Evolutionary conservation across 2,888 invertebrate species (phyloP), one percentile per base, ranked within the genome.

Genomic region (Prosopocoilus inquinatus): DNA sequence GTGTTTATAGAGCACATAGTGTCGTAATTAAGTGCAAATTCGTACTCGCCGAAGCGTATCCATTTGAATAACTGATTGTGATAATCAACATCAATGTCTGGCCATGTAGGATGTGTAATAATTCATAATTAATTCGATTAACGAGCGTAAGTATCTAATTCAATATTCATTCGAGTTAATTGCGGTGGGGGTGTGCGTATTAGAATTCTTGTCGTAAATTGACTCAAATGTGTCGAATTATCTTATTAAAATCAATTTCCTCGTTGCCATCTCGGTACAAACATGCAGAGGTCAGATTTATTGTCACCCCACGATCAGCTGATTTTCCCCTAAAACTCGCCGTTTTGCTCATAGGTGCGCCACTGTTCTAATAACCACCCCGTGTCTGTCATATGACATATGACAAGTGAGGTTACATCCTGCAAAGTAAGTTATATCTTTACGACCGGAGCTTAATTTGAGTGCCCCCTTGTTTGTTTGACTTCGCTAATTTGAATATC

Each of bases 211-310:
- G 57, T 57, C 61, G 60, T 58, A 58, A 53, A 57, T 51, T 52
- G 47, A 50, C 47, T 58, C 58, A 56, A 58, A 59, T 57, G 51
- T 57, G 56, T 57, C 64, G 59, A 55, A 66, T 66, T 74, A 74
- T 73, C 72, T 71, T 70, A 72, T 74, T 74, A 74, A 71, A 70
- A 70, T 70, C 72, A 72, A 73, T 73, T 72, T 70, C 65, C 64
- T 64, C 62, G 66, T 70, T 66, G 67, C 64, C 64, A 63, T 62
- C 63, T 60, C 67, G 64, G 64, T 69, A 67, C 55, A 53, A 15
- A 16, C 13, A 52, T 49, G 53, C 52, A 65, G 71, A 73, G 72
- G 72, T 74, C 74, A 70, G 71, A 73, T 73, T 70, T 72, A 70
- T 73, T 68, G 63, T 64, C 53, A 57, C 50, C 50, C 51, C 35